These are phyloP conservation scores for Yponomeuta evonymella DNA, from an alignment of 2,888 invertebrate species.

Conservation along the genomic window DNA sequence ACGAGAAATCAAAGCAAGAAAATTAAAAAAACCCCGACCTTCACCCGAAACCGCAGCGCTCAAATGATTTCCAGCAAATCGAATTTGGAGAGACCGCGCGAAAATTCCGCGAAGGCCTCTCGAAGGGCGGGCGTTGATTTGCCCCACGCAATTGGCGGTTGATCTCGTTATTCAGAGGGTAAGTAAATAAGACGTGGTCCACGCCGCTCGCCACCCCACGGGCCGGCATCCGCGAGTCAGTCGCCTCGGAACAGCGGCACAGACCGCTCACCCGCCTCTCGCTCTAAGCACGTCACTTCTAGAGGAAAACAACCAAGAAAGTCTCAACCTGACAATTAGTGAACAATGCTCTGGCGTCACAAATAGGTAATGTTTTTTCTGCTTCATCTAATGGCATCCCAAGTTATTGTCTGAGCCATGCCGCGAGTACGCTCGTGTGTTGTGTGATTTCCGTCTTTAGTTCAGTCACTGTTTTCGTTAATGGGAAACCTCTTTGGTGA, in stretches of 20 bases:
- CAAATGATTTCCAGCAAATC: background rate
- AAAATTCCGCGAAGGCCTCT: background rate
- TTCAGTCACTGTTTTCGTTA: background rate
- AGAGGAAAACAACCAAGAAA: slow-evolving; percentile 17
- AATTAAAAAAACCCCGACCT: too few relatives aligned
- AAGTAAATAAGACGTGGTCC: slow-evolving; percentile 23
- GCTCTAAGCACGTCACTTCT: slow-evolving; percentile 37
- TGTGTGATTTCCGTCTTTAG: background rate
- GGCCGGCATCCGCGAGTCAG: slow-evolving; percentile 28
- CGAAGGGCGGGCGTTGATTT: background rate
- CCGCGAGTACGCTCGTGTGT: background rate
- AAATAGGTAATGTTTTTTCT: slow-evolving; percentile 47
- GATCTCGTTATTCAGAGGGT: slow-evolving; percentile 34
- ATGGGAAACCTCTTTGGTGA: background rate
- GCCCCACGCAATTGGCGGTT: slow-evolving; percentile 30
- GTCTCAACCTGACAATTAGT: slow-evolving; percentile 35
- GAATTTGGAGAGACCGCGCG: background rate
- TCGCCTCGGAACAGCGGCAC: slow-evolving; percentile 30
- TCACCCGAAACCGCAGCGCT: background rate
- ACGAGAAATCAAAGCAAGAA: too few relatives aligned
- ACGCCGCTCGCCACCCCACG: slow-evolving; percentile 7
- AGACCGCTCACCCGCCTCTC: slow-evolving; percentile 24
- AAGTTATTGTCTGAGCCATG: slow-evolving; percentile 19
- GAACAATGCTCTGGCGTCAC: slow-evolving; percentile 61
- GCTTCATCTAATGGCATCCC: slow-evolving; percentile 28